phyloP scores from a whole-genome alignment of 2,797 vertebrate species.

The Carcharodon carcharias region DNA sequence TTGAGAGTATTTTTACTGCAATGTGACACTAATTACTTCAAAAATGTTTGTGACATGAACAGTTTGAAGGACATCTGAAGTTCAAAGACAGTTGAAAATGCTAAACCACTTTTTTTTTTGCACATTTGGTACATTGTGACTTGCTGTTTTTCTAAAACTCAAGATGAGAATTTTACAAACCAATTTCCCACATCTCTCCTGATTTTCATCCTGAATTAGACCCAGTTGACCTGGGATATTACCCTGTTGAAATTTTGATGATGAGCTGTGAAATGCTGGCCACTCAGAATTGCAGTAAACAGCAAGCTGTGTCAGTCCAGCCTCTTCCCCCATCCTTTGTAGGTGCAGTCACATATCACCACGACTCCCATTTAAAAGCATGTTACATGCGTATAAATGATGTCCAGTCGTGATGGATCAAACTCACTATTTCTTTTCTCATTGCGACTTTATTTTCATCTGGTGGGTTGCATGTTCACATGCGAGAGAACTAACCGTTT shows the following conservation, averaged over 20 bases:
- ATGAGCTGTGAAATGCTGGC: not conserved
- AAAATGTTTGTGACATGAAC: not conserved
- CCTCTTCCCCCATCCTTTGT: not conserved
- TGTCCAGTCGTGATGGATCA: not conserved
- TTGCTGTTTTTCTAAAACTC: not conserved
- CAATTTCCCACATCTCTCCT: not conserved
- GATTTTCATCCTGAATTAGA: not conserved
- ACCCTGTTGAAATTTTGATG: not conserved
- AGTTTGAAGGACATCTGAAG: not conserved
- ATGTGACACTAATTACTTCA: not conserved
- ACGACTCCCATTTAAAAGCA: not conserved
- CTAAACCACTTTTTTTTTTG: not conserved
- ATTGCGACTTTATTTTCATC: not conserved
- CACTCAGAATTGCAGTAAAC: not conserved
- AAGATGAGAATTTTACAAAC: not conserved
- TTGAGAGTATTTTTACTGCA: not conserved
- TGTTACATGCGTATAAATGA: not conserved
- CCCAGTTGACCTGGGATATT: not conserved
- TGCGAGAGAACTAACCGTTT: not conserved
- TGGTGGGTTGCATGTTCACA: not conserved
- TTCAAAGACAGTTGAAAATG: not conserved
- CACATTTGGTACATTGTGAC: not conserved
- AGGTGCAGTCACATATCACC: not conserved
- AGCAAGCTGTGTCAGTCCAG: constrained; percentile 19
- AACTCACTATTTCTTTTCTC: not conserved